Evolutionary conservation across 92 coral and sea anemone genomes (phyloP), one percentile per base, ranked within the genome.

Genomic region (Metridium senile): DNA sequence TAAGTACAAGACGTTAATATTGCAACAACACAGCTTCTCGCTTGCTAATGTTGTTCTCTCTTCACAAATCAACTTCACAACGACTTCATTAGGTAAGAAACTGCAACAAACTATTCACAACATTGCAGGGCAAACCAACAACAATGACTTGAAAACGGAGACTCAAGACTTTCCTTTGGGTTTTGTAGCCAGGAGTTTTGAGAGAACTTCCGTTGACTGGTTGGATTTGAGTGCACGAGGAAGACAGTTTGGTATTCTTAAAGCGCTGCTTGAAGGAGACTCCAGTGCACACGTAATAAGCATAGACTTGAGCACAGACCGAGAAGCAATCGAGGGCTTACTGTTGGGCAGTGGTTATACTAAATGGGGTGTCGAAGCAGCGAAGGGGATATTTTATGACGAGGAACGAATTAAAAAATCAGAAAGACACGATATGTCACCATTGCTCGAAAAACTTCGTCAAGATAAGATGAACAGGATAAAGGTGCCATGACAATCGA

Each of bases 371-470:
- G 68, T 27, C 13, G 28, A 30, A 19, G 69, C n/a, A 6, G 32
- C 21, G 26, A 25, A 4, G 49, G 75, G 75, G 0, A 33, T 67
- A 2, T 67, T 78, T 59, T 78, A 67, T 39, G 20, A n/a, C 10
- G 58, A 68, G 63, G 51, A 67, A 51, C 30, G 29, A 26, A 7
- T 21, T 45, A 16, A 9, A 25, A 28, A 30, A 43, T 7, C 53
- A 33, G 35, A 59, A 22, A 67, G 9, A 35, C 20, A 54, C 11
- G 75, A 69, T 25, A 32, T 78, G 65, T 29, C 59, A 6, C 68
- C 67, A 0, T 61, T 78, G 30, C 27, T 78, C 11, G 83, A 78
- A n/a, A 34, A 59, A 34, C 83, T 78, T 16, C 71, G 72, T 28
- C 74, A 78, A 57, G 83, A 73, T 7, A 78, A 78, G 58, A 45